Evolutionary conservation across 2,888 invertebrate genomes (phyloP), one percentile per base, ranked within the genome.

Genomic region (Hartigia nigra): DNA sequence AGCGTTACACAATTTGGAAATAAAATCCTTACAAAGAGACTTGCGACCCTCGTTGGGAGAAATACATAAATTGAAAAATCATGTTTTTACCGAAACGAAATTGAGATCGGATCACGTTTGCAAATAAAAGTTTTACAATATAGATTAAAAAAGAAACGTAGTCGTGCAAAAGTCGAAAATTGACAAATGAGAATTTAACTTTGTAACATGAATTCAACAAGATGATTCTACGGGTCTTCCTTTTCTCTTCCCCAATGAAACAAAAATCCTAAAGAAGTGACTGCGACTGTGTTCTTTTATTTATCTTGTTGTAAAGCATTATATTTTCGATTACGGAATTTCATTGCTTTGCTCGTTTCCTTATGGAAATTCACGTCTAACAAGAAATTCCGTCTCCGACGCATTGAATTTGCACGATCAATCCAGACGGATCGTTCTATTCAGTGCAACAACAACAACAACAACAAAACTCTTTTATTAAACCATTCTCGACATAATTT

Each of bases 401-500:
- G 23, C 9, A 23, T 23, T 2, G 55, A 55, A 5, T 55, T 55
- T 55, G 2, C 55, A 55, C 39, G 39, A 9, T 23, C 9, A 23
- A 55, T 9, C 55, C 9, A 5, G 23, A 55, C 55, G 55, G 55
- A 55, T 23, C 23, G 55, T 55, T 23, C 39, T 5, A 39, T 39
- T 39, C 55, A 5, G 55, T 5, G 55, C 9, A 23, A 55, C 34
- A 23, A 55, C 55, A 55, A 55, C 9, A 23, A 55, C 34, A 23
- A 55, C 55, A 55, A 55, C 9, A 55, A 55, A 55, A 23, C 55
- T 72, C 31, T 39, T 75, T 74, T 72, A 72, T 72, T 72, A 32
- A 31, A 72, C 12, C 72, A 34, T 72, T 31, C 70, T 79, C 74
- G 77, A 75, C 75, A 79, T 77, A 77, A 79, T 80, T 81, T 78